Percentiles rank a stretch among this genome's conserved stretches.
These are phyloP conservation scores for Lindbergichthys nudifrons DNA, from an alignment of 2,797 vertebrate species.

Conservation along the genomic window DNA sequence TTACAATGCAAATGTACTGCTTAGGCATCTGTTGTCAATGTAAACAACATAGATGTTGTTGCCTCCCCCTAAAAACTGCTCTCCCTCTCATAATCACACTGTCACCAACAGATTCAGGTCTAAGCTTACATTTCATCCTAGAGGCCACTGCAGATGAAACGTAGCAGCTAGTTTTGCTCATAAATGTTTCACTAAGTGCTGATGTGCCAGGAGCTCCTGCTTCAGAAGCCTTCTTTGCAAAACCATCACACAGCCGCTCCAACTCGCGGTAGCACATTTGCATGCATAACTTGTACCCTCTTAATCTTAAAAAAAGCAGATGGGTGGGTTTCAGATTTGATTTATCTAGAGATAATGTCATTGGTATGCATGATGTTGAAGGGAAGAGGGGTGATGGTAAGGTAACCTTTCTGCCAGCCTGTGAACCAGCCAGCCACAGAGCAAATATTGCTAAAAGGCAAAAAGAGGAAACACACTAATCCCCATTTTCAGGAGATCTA, in stretches of 20 bases:
- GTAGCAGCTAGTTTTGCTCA: conserved; percentile 56
- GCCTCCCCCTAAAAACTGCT: not conserved
- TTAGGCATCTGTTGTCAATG: conserved; percentile 8
- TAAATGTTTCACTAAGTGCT: conserved; percentile 56
- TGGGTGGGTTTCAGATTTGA: conserved; percentile 51
- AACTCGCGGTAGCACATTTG: conserved; percentile 15
- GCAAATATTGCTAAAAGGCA: conserved; percentile 64
- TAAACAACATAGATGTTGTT: conserved; percentile 10
- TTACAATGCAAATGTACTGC: conserved; percentile 20
- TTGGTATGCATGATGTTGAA: conserved; percentile 55
- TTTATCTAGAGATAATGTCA: conserved; percentile 59
- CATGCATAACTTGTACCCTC: conserved; percentile 22
- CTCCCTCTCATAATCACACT: conserved; percentile 49
- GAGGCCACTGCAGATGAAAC: conserved; percentile 63
- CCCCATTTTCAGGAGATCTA: conserved; percentile 66
- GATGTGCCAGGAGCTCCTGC: conserved; percentile 47
- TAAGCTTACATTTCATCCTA: conserved; percentile 55
- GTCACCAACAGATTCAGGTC: conserved; percentile 62
- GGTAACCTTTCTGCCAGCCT: conserved; percentile 58
- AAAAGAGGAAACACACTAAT: conserved; percentile 53
- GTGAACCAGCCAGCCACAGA: conserved; percentile 45
- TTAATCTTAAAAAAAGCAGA: conserved; percentile 41
- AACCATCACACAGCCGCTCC: conserved; percentile 6
- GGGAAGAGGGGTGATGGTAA: conserved; percentile 13
- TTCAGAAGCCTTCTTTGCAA: conserved; percentile 24